A percentile compares a stretch with the other conserved stretches of the same genome.
phyloP scores from a whole-genome alignment of 2,113 vertebrate genomes.

The Forbesichthys agassizii region DNA sequence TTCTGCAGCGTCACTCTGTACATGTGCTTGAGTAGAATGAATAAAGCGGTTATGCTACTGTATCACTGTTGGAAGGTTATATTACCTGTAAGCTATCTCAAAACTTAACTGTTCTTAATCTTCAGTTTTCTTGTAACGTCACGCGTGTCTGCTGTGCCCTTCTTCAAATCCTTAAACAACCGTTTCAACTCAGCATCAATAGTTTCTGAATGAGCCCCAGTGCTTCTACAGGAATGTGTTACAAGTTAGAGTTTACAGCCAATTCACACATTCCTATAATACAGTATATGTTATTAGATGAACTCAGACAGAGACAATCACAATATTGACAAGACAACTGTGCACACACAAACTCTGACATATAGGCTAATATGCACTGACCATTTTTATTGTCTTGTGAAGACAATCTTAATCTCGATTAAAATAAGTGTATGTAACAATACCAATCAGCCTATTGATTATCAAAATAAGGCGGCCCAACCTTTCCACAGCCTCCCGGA shows the following conservation, averaged over 20 bases:
- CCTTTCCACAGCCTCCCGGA: constrained; percentile 58
- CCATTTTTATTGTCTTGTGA: no score
- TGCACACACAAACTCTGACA: no score
- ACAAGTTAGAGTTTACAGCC: not conserved
- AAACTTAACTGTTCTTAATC: constrained; percentile 54
- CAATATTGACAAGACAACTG: no score
- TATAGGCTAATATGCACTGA: no score
- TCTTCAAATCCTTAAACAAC: constrained; percentile 56
- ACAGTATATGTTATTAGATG: no score
- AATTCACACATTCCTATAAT: no score
- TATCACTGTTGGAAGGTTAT: not conserved
- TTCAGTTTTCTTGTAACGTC: constrained; percentile 37
- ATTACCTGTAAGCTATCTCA: not conserved
- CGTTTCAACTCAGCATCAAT: constrained; percentile 39
- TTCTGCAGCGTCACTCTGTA: constrained; percentile 73
- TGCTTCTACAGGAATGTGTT: not conserved
- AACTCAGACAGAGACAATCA: no score
- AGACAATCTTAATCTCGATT: no score
- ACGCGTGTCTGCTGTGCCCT: not conserved
- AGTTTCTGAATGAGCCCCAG: not conserved
- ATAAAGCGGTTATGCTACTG: not conserved
- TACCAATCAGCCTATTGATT: no score
- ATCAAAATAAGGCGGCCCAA: constrained; percentile 2
- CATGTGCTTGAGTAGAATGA: constrained; percentile 37
- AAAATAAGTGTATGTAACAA: no score